Percentiles rank a stretch among this genome's conserved stretches.
phyloP scores from a whole-genome alignment of 2,888 invertebrate species.

The Dione vanillae region DNA sequence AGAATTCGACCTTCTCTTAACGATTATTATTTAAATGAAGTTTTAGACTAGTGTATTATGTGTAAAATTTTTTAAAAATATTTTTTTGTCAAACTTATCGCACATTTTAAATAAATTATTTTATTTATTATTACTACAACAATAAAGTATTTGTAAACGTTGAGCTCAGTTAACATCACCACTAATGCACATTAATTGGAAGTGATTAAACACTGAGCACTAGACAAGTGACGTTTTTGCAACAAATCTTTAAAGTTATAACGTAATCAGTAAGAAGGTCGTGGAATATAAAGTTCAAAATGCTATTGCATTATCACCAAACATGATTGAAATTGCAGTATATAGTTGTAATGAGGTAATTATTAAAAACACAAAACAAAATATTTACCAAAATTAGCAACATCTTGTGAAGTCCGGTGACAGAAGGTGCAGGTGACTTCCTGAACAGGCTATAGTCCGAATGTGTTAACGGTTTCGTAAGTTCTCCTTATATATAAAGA shows the following conservation, averaged over 20 bases:
- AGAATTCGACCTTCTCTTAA: conserved; percentile 44
- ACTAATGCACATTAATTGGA: conserved; percentile 51
- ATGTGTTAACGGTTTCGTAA: conserved; percentile 81
- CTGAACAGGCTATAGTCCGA: conserved; percentile 76
- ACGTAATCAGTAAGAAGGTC: conserved; percentile 57
- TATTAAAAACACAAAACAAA: conserved; percentile 22
- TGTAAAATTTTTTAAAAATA: conserved; percentile 13
- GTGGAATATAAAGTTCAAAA: conserved; percentile 50
- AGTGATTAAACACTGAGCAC: conserved; percentile 51
- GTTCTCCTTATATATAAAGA: conserved; percentile 78
- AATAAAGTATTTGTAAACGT: conserved; percentile 35
- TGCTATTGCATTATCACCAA: conserved; percentile 46
- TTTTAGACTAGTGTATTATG: not conserved
- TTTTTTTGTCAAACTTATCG: not conserved
- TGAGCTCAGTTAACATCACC: conserved; percentile 37
- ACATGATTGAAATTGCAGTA: conserved; percentile 33
- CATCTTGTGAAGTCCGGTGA: conserved; percentile 65
- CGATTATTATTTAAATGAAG: conserved; percentile 30
- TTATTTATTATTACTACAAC: conserved; percentile 5
- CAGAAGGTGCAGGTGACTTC: conserved; percentile 74
- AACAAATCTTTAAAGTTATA: conserved; percentile 56
- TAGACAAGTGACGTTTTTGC: conserved; percentile 54
- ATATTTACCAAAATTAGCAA: conserved; percentile 66
- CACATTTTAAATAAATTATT: not conserved
- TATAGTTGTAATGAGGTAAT: conserved; percentile 18